phyloP scores from a whole-genome alignment of 1,140 invertebrate genomes.

The Drosophila azteca region DNA sequence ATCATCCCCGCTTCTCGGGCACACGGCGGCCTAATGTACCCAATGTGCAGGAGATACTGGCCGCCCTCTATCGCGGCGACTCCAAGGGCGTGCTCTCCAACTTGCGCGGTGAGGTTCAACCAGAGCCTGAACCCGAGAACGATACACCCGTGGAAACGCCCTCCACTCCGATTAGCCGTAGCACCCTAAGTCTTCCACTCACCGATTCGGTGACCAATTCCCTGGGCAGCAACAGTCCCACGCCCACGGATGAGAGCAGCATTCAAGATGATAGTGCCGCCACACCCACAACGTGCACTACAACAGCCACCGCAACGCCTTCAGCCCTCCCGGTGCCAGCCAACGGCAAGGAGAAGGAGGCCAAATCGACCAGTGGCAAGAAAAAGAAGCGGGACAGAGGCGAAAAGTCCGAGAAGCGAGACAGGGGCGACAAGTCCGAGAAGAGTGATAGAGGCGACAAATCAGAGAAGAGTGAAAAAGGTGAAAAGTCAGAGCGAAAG shows the following conservation, averaged over 20 bases:
- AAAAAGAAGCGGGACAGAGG: conserved; percentile 70
- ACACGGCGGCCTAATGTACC: conserved; percentile 82
- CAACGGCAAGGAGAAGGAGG: too few species aligned
- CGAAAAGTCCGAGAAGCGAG: conserved; percentile 49
- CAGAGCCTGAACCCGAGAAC: conserved; percentile 17
- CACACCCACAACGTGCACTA: conserved; percentile 16
- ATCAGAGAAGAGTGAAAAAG: conserved; percentile 39
- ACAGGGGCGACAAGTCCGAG: conserved; percentile 54
- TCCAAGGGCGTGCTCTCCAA: conserved; percentile 72
- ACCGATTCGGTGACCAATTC: conserved; percentile 78
- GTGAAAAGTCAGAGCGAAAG: conserved; percentile 67
- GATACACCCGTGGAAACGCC: not conserved
- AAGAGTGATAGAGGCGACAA: conserved; percentile 58
- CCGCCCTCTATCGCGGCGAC: conserved; percentile 80
- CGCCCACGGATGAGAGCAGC: conserved; percentile 81
- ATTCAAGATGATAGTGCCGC: conserved; percentile 65
- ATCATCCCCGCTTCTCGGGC: conserved; percentile 87
- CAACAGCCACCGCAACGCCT: conserved; percentile 13
- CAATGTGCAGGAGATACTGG: conserved; percentile 80
- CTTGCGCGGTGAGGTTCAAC: conserved; percentile 47
- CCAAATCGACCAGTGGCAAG: conserved; percentile 42
- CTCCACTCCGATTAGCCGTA: conserved; percentile 36
- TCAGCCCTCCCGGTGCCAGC: conserved; percentile 2
- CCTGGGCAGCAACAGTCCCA: conserved; percentile 79
- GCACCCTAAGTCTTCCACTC: conserved; percentile 67